Evolutionary conservation across 37 sponge, comb jelly and placozoan species (phyloP).

Genomic region (Axinella damicornis): DNA sequence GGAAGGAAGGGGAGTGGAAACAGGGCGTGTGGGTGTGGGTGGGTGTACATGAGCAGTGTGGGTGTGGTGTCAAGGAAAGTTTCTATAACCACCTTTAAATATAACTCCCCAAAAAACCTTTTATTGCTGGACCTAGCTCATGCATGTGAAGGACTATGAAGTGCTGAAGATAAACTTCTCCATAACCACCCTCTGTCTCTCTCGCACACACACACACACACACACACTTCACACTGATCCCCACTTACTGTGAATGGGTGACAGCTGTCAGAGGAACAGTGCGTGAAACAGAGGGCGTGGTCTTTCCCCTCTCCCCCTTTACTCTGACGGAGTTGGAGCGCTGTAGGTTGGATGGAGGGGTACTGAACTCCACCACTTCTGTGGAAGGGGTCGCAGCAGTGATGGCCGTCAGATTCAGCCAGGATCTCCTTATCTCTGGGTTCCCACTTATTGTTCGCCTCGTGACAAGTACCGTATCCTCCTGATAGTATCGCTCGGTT

Average conservation of each 20-base stretch:
- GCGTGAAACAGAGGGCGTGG: background rate
- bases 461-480: background rate
- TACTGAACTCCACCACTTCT: constrained; percentile 1
- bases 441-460: background rate
- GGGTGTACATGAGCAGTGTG: too few relatives aligned
- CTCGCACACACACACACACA: too few relatives aligned
- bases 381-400: background rate
- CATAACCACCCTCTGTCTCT: too few relatives aligned
- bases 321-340: background rate
- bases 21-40: too few relatives aligned
- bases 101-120: too few relatives aligned
- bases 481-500: background rate
- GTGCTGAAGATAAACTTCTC: too few relatives aligned
- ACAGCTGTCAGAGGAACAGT: constrained; percentile 21
- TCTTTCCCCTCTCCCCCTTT: background rate
- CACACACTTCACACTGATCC: too few relatives aligned
- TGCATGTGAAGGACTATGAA: too few relatives aligned
- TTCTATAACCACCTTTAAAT: too few relatives aligned
- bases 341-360: background rate
- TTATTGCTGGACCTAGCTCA: too few relatives aligned
- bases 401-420: background rate
- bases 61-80: too few relatives aligned
- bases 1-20: too few relatives aligned
- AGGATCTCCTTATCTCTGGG: background rate
- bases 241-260: constrained; percentile 8